A percentile compares a stretch with the other conserved stretches of the same genome.
These are phyloP conservation scores for Pterois miles DNA, from an alignment of 2,797 vertebrate genomes.

Conservation along the genomic window DNA sequence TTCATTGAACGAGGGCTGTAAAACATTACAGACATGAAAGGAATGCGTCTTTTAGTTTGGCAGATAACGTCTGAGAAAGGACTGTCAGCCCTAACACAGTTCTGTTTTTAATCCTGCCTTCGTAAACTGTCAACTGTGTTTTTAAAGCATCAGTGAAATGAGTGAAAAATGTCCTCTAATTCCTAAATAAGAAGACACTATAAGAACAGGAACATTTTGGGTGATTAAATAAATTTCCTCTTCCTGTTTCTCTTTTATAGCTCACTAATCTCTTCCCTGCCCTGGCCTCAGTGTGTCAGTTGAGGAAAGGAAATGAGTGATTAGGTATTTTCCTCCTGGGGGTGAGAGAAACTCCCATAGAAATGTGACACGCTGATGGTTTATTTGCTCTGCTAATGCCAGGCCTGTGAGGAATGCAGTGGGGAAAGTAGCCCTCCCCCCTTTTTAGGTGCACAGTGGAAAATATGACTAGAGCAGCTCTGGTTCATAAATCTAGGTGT, in stretches of 20 bases:
- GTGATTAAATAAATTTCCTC: conserved; percentile 50
- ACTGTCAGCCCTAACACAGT: neutral
- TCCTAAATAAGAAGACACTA: neutral
- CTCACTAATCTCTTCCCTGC: conserved; percentile 48
- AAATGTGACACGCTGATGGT: conserved; percentile 59
- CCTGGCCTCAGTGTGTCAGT: conserved; percentile 29
- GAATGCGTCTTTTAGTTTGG: neutral
- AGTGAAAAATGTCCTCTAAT: neutral
- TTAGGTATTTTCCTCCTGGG: conserved; percentile 61
- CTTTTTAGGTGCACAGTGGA: conserved; percentile 39
- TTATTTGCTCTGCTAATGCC: conserved; percentile 74
- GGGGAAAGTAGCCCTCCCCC: neutral
- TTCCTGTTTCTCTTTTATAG: conserved; percentile 63
- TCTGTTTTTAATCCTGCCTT: neutral
- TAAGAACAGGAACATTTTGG: conserved; percentile 4
- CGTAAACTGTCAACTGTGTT: neutral
- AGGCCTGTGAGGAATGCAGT: conserved; percentile 69
- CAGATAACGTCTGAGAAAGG: neutral
- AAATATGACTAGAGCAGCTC: conserved; percentile 35
- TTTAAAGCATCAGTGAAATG: neutral
- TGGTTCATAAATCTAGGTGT: conserved; percentile 29
- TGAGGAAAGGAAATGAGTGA: conserved; percentile 73
- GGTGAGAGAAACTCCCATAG: conserved; percentile 46
- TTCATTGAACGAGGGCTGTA: neutral
- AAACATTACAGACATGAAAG: neutral